These are phyloP conservation scores for Philaethria dido DNA, from an alignment of 2,888 invertebrate species.

Conservation along the genomic window DNA sequence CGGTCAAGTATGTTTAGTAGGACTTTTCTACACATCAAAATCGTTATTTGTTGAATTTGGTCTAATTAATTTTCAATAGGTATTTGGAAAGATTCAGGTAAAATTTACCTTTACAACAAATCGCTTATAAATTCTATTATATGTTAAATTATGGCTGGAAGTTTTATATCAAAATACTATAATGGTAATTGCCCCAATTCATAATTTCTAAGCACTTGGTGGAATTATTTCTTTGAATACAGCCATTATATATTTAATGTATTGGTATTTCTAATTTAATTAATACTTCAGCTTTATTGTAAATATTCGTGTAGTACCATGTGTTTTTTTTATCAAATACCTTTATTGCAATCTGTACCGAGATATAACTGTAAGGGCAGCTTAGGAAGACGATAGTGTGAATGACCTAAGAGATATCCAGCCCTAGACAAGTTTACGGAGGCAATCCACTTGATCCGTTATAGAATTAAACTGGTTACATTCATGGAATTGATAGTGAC, in stretches of 20 bases:
- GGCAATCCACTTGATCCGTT: conserved; percentile 32
- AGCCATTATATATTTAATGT: neutral
- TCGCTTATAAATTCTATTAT: neutral
- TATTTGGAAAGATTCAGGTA: conserved; percentile 26
- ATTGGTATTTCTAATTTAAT: neutral
- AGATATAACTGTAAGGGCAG: conserved; percentile 55
- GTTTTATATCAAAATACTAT: neutral
- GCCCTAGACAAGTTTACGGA: conserved; percentile 47
- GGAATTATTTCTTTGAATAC: neutral
- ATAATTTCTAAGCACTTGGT: neutral
- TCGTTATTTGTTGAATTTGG: conserved; percentile 33
- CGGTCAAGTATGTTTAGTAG: conserved; percentile 40
- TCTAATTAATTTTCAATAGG: conserved; percentile 35
- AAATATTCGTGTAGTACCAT: neutral
- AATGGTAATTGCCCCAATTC: conserved; percentile 9
- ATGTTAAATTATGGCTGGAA: conserved; percentile 12
- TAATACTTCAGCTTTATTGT: neutral
- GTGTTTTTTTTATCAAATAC: neutral
- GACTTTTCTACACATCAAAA: conserved; percentile 26
- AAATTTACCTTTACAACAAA: conserved; percentile 16
- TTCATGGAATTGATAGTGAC: conserved; percentile 27
- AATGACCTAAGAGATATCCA: conserved; percentile 63
- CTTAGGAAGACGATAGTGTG: conserved; percentile 62
- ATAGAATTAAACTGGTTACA: conserved; percentile 29
- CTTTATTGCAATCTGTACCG: conserved; percentile 41